These are phyloP conservation scores for Callosobruchus maculatus DNA, from an alignment of 2,888 invertebrate species.

Conservation along the genomic window DNA sequence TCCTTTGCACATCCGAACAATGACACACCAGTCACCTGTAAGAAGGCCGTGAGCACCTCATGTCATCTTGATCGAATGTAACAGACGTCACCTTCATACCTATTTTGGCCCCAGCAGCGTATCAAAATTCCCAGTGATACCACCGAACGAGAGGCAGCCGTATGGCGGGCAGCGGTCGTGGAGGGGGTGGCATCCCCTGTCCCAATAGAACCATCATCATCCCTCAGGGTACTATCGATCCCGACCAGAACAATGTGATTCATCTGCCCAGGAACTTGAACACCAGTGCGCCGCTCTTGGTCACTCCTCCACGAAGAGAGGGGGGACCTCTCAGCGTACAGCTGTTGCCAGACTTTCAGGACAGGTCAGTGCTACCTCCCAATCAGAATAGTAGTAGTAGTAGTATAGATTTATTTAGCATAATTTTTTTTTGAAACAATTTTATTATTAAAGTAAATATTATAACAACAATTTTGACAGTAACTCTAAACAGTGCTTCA, in stretches of 20 bases:
- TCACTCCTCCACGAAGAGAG: neutral
- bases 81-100: neutral
- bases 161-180: neutral
- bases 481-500: no score
- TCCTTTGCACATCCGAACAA: neutral
- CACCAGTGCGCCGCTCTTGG: neutral
- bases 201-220: slow-evolving; percentile 25
- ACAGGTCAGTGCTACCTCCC: neutral
- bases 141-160: neutral
- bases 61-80: neutral
- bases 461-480: no score
- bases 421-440: no score
- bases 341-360: neutral
- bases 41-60: neutral
- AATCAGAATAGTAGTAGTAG: no score
- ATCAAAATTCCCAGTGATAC: neutral
- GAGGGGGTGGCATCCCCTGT: neutral
- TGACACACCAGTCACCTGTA: neutral
- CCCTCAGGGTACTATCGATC: slow-evolving; percentile 39
- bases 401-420: no score
- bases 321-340: neutral
- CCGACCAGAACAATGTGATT: slow-evolving; percentile 38
- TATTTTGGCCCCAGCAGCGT: neutral
- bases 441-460: no score
- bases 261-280: slow-evolving; percentile 36